These are phyloP conservation scores for Pelobates fuscus DNA, from an alignment of 2,113 vertebrate genomes.

Conservation along the genomic window DNA sequence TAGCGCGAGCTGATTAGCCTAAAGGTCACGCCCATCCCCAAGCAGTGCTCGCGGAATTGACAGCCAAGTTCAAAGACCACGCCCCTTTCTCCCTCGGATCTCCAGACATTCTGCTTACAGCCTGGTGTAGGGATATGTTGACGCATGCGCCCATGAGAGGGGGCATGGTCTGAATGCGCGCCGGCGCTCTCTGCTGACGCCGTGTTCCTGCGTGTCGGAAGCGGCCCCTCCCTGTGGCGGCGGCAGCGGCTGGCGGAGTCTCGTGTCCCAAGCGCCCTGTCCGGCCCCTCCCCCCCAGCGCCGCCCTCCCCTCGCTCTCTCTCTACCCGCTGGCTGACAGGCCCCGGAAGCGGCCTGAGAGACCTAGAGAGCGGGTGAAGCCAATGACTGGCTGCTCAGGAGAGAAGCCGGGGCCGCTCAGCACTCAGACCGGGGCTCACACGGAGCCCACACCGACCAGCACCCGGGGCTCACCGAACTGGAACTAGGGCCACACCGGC, in stretches of 20 bases:
- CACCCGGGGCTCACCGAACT: too few species aligned
- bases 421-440: too few species aligned
- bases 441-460: too few species aligned
- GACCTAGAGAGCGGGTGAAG: slow-evolving; percentile 2
- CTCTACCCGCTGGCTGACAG: not conserved
- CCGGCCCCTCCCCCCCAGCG: not conserved
- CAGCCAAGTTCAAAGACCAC: too few species aligned
- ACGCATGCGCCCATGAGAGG: not conserved
- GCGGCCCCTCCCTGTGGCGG: slow-evolving; percentile 13
- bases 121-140: not conserved
- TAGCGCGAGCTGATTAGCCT: too few species aligned
- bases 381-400: slow-evolving; percentile 4
- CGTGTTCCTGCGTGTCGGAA: not conserved
- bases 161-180: not conserved
- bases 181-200: not conserved
- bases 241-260: slow-evolving; percentile 19
- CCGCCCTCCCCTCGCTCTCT: not conserved
- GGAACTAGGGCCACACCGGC: too few species aligned
- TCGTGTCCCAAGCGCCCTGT: not conserved
- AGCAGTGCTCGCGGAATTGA: too few species aligned
- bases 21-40: too few species aligned
- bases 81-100: not conserved
- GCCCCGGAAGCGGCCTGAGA: slow-evolving; percentile 1
- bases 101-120: not conserved
- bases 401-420: not conserved